A percentile compares a stretch with the other conserved stretches of the same genome.
These are phyloP conservation scores for Molanna angustata DNA, from an alignment of 2,888 invertebrate genomes.

Conservation along the genomic window DNA sequence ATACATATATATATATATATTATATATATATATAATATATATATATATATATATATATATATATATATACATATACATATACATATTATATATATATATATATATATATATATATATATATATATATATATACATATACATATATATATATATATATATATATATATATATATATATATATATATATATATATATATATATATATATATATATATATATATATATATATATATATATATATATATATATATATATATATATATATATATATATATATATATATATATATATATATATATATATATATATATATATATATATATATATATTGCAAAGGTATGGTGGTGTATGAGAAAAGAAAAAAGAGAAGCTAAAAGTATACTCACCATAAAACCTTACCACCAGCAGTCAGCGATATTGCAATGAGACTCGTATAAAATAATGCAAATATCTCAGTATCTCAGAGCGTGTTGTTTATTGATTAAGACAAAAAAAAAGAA, in stretches of 20 bases:
- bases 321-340: too few relatives aligned
- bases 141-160: conserved; percentile 7
- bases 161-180: conserved; percentile 2
- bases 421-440: too few relatives aligned
- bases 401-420: too few relatives aligned
- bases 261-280: too few relatives aligned
- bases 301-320: too few relatives aligned
- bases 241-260: conserved; percentile 1
- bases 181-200: background rate
- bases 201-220: conserved; percentile 1
- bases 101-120: conserved; percentile 4
- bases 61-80: conserved; percentile 10
- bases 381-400: too few relatives aligned
- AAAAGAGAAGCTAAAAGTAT: too few relatives aligned
- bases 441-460: too few relatives aligned
- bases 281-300: too few relatives aligned
- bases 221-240: conserved; percentile 2
- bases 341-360: too few relatives aligned
- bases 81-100: background rate
- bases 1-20: background rate
- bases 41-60: conserved; percentile 5
- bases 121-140: conserved; percentile 8
- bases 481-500: too few relatives aligned
- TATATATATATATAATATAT: background rate
- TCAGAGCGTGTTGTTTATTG: too few relatives aligned